These are phyloP conservation scores for Meteorus colon DNA, from an alignment of 2,888 invertebrate species.

Conservation along the genomic window DNA sequence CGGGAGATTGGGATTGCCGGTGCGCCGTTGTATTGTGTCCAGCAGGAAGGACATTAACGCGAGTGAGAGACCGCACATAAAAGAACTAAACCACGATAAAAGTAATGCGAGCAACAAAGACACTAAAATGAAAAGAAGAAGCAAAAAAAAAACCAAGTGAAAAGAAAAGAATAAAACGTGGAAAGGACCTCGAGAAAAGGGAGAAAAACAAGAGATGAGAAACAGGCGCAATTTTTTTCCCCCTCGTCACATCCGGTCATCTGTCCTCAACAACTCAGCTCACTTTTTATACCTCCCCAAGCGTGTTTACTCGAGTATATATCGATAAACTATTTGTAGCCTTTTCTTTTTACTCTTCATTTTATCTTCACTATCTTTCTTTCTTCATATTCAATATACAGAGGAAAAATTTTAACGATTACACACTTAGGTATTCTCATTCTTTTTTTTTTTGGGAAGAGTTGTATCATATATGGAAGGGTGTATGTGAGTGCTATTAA, in stretches of 20 bases:
- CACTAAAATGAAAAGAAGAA: constrained; percentile 54
- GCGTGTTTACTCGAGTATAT: constrained; percentile 70
- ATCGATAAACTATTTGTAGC: constrained; percentile 57
- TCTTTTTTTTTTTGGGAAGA: constrained; percentile 15
- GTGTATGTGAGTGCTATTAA: constrained; percentile 58
- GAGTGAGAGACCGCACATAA: constrained; percentile 25
- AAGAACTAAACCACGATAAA: not conserved
- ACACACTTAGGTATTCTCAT: not conserved
- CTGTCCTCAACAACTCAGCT: constrained; percentile 51
- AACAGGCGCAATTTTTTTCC: constrained; percentile 51
- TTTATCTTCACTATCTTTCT: constrained; percentile 9
- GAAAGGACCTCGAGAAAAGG: constrained; percentile 43
- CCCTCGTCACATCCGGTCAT: constrained; percentile 69
- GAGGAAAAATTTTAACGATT: constrained; percentile 10
- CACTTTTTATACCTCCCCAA: constrained; percentile 43
- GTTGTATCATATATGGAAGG: constrained; percentile 6
- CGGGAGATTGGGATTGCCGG: constrained; percentile 56
- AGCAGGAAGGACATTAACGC: constrained; percentile 20
- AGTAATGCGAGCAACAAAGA: constrained; percentile 33
- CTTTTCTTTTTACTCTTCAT: not conserved
- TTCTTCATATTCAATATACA: not conserved
- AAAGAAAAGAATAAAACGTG: constrained; percentile 38
- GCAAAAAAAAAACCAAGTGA: constrained; percentile 36
- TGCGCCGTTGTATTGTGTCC: constrained; percentile 36
- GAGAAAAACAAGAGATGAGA: constrained; percentile 29